phyloP scores from a whole-genome alignment of 1,140 invertebrate genomes.

The Papilio aristodemus region DNA sequence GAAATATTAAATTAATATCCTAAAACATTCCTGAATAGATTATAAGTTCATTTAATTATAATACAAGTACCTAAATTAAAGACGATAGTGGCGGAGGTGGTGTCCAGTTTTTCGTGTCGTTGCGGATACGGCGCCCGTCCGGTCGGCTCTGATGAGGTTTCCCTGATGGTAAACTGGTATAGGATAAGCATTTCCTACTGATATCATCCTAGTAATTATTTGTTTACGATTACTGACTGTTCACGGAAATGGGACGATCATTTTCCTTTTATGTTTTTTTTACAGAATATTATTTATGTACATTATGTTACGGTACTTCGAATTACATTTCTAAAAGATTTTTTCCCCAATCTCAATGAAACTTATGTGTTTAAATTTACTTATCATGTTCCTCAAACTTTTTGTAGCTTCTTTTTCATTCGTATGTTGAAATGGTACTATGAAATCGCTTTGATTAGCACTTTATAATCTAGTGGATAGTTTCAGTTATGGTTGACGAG shows the following conservation, averaged over 20 bases:
- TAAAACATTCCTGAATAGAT: not conserved
- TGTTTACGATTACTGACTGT: not conserved
- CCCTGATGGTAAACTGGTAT: not conserved
- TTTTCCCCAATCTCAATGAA: too few relatives aligned
- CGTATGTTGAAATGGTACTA: too few relatives aligned
- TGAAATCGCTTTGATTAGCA: too few relatives aligned
- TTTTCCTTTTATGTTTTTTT: not conserved
- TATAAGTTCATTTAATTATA: constrained; percentile 14
- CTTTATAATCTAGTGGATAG: too few relatives aligned
- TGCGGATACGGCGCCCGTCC: not conserved
- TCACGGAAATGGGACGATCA: not conserved
- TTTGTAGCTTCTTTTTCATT: too few relatives aligned
- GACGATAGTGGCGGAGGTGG: constrained; percentile 3
- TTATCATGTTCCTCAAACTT: too few relatives aligned
- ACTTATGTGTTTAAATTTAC: too few relatives aligned
- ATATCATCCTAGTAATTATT: constrained; percentile 16
- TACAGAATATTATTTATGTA: not conserved
- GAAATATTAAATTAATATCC: too few relatives aligned
- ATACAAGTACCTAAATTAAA: constrained; percentile 16
- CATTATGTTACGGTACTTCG: not conserved
- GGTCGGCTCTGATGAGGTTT: constrained; percentile 28
- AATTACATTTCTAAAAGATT: not conserved
- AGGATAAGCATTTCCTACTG: not conserved
- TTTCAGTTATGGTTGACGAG: too few relatives aligned
- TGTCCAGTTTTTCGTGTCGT: constrained; percentile 14